Evolutionary conservation across 2,888 invertebrate species (phyloP), one percentile per base, ranked within the genome.

Genomic region (Leptinotarsa juncta): DNA sequence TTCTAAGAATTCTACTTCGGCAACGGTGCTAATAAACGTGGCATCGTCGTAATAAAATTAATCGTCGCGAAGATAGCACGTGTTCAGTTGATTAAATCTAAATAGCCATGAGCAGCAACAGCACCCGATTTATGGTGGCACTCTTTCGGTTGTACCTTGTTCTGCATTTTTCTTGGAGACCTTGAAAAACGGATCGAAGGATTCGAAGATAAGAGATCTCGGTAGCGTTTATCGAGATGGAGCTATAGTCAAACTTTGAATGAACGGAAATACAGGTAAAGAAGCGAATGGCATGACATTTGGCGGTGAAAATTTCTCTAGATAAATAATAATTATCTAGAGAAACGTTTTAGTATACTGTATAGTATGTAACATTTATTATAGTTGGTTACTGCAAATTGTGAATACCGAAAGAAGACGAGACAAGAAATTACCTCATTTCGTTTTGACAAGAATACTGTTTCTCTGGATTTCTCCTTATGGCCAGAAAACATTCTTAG

Each of bases 141-240:
- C 57, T 57, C 20, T 57, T 57, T 55, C 12, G 55, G 55, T 55
- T 57, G 57, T 57, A 18, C 20, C 23, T 20, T 57, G 57, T 57
- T 20, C 57, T 57, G 20, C 57, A 57, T 57, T 57, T 55, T 57
- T 23, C 20, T 57, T 57, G 18, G 18, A 12, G 57, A 18, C 4
- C 57, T n/a, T n/a, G 20, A 20, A 23, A 57, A 57, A 57, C 57
- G 20, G 20, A 57, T 20, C 20, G 57, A 20, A 57, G 12, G 57
- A 15, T 42, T n/a, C n/a, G 53, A 53, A 57, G 57, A 57, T 57
- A 57, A 57, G 57, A 57, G 57, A 57, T 57, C 57, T 57, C 18
- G 53, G 16, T 57, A 23, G 57, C 57, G 57, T 20, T 57, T 20
- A 20, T 20, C 57, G 57, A 23, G 57, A 57, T 57, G 20, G 12